phyloP scores from a whole-genome alignment of 2,113 vertebrate genomes.

The Ailuropoda melanoleuca region DNA sequence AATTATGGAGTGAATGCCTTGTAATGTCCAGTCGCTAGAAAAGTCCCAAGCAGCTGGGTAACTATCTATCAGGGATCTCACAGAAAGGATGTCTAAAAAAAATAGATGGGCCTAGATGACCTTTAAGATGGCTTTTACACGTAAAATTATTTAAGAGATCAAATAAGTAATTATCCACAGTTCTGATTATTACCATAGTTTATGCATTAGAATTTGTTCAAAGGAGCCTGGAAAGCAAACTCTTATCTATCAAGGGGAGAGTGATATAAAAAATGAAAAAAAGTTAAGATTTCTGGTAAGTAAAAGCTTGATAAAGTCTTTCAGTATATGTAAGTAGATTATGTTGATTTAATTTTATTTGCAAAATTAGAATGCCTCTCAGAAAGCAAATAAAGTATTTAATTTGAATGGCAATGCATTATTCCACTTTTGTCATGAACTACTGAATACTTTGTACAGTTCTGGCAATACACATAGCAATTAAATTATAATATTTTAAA shows the following conservation, averaged over 20 bases:
- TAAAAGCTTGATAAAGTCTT: conserved; percentile 26
- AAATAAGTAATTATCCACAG: neutral
- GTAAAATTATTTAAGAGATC: neutral
- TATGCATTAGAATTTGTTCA: neutral
- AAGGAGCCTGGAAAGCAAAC: neutral
- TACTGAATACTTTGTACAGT: neutral
- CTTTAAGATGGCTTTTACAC: neutral
- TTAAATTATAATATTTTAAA: conserved; percentile 20
- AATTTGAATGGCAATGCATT: conserved; percentile 47
- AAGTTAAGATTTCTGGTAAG: conserved; percentile 50
- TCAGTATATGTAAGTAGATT: neutral
- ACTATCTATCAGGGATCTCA: neutral
- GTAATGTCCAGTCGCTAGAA: neutral
- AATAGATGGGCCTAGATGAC: neutral
- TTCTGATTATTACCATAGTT: neutral
- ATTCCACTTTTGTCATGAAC: conserved; percentile 26
- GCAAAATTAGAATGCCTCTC: conserved; percentile 50
- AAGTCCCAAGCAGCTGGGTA: neutral
- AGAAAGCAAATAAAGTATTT: conserved; percentile 62
- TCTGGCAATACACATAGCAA: conserved; percentile 49
- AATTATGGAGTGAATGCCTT: neutral
- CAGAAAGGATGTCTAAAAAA: neutral
- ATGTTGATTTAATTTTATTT: conserved; percentile 49
- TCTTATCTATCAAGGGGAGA: neutral
- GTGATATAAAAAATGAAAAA: neutral